Evolutionary conservation across 2,113 vertebrate genomes (phyloP), one percentile per base, ranked within the genome.

Genomic region (Typhlomys cinereus): DNA sequence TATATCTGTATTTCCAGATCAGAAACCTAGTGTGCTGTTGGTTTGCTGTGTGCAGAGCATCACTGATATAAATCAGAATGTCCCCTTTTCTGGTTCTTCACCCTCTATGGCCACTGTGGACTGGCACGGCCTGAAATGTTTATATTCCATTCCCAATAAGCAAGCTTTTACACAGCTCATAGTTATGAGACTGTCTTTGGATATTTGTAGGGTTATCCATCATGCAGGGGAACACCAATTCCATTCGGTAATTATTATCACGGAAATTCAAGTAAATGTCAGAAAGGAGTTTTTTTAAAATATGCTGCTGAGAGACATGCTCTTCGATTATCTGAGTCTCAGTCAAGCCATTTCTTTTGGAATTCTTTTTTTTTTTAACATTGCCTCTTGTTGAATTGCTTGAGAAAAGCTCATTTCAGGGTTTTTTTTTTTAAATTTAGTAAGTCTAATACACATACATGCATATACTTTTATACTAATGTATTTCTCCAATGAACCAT

Each of bases 221-320:
- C 74, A 95, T 71, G 13, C 59, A 57, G 23, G 21, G 34, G 36
- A 82, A 96, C 54, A 85, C 31, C 15, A 70, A 62, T 92, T 78
- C 59, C 52, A 1, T 54, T 87, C 73, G 36, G 27, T 94, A 95
- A 96, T 94, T 96, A 95, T 92, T 93, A 84, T 64, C 52, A 79
- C 14, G 91, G 25, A 80, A 94, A 94, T 86, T 69, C 71, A 96
- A 88, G 70, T 83, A 82, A 83, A 90, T 85, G 36, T n/a, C 83
- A 91, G 36, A 62, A 71, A 46, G 12, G 36, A 54, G 9, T 34
- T 81, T 34, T 81, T 94, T 85, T 15, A 62, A 94, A 90, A 86
- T 62, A 71, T 0, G 39, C 29, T 76, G 27, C n/a, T 69, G 75
- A 27, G 50, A 34, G 86, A 79, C 11, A 50, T 4, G 70, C 44